Conservation (phyloP, 2,797 vertebrate genomes). For the Molossus molossus region DNA sequence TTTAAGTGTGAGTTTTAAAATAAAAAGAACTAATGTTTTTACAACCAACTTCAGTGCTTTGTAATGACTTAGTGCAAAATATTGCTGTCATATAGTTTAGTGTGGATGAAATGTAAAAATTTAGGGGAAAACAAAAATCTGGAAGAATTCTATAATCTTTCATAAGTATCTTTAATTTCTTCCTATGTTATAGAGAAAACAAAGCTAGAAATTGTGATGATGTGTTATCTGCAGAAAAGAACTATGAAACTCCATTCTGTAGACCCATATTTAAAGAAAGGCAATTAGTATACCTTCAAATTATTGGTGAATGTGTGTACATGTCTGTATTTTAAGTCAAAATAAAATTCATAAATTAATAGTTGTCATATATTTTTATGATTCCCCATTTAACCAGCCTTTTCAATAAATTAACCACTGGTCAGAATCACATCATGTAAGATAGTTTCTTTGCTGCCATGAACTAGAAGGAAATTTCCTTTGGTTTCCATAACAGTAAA, state of each 20-base stretch:
- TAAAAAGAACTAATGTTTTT: constrained; percentile 45
- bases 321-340: constrained; percentile 18
- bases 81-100: background rate
- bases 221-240: background rate
- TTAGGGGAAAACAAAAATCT: background rate
- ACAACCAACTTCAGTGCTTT: constrained; percentile 58
- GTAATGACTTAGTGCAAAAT: constrained; percentile 28
- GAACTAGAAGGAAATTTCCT: constrained; percentile 19
- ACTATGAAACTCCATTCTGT: background rate
- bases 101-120: constrained; percentile 32
- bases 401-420: constrained; percentile 13
- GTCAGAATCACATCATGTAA: background rate
- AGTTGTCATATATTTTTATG: background rate
- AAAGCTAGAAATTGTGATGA: background rate
- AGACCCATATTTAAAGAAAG: constrained; percentile 20
- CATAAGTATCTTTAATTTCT: constrained; percentile 43
- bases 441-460: background rate
- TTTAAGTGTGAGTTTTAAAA: constrained; percentile 38
- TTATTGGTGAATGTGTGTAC: background rate
- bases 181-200: constrained; percentile 14
- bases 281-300: constrained; percentile 7
- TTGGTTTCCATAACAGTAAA: background rate
- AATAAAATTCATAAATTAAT: constrained; percentile 54
- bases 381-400: background rate
- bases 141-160: constrained; percentile 4